phyloP scores from a whole-genome alignment of 1,140 invertebrate genomes.

The Nomia melanderi region DNA sequence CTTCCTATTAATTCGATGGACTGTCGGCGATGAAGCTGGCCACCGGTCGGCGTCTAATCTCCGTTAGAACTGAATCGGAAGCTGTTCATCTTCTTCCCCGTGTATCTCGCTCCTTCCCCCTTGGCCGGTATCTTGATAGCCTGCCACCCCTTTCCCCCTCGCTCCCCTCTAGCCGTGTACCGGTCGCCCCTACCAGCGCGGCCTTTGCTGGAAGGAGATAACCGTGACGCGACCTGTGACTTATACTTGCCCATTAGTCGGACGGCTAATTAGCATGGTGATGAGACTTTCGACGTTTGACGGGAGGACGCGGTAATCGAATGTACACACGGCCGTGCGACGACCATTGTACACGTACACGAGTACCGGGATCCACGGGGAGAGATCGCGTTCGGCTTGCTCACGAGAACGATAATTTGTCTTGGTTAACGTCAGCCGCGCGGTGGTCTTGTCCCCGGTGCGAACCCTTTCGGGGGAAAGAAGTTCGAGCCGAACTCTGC shows the following conservation, averaged over 20 bases:
- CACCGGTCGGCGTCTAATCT: slow-evolving; percentile 17
- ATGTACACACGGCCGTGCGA: slow-evolving; percentile 59
- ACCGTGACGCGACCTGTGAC: slow-evolving; percentile 71
- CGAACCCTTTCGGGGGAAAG: not conserved
- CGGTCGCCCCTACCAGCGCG: not conserved
- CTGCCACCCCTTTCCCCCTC: not conserved
- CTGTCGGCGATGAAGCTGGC: slow-evolving; percentile 12
- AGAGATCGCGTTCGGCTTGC: slow-evolving; percentile 20
- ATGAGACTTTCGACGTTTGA: slow-evolving; percentile 73
- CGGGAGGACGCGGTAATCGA: slow-evolving; percentile 67
- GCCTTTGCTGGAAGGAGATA: slow-evolving; percentile 53
- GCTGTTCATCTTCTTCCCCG: slow-evolving; percentile 45
- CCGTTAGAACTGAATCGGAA: slow-evolving; percentile 21
- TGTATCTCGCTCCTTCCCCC: slow-evolving; percentile 37
- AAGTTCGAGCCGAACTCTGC: not conserved
- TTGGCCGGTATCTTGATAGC: slow-evolving; percentile 28
- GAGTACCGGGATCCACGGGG: not conserved
- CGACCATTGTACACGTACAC: slow-evolving; percentile 21
- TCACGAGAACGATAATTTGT: slow-evolving; percentile 31
- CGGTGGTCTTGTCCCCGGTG: slow-evolving; percentile 22
- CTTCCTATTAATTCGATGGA: slow-evolving; percentile 45
- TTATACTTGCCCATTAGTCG: slow-evolving; percentile 71
- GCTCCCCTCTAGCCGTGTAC: not conserved
- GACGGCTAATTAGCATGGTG: slow-evolving; percentile 71
- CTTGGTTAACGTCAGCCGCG: slow-evolving; percentile 44